Evolutionary conservation across 2,797 vertebrate species (phyloP), one percentile per base, ranked within the genome.

Genomic region (Silurus aristotelis): DNA sequence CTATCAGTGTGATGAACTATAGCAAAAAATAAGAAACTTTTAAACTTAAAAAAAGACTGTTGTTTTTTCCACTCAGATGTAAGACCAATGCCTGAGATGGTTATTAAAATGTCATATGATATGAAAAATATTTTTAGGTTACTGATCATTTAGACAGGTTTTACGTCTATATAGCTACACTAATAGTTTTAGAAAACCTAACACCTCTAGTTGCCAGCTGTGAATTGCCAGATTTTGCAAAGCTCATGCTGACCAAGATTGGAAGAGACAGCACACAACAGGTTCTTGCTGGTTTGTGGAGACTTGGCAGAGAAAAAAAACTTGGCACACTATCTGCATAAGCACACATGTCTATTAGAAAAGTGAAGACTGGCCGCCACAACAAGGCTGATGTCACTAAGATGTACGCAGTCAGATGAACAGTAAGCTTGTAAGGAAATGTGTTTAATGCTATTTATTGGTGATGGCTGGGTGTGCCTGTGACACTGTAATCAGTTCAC

Each of bases 341-440:
- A 93, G 91, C 90, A 92, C 91, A 94, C 91, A 94, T 92, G 91
- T 86, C 85, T 89, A 87, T 91, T 87, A 87, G 88, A 84, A 85
- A 48, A 83, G 67, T 87, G 80, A 84, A 89, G 86, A 89, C 91
- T 92, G 92, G 89, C 92, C 87, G 83, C 87, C 88, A 92, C 88
- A 88, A 88, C 86, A 89, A 88, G 85, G 87, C 85, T 95, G 94
- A 95, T 92, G 94, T 95, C 92, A 95, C 89, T 8, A 89, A 91
- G 90, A 92, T n/a, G n/a, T n/a, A n/a, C 91, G 90, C 73, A 90
- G 84, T 90, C 90, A 91, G 90, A 91, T 92, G 85, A 87, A 83
- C 27, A 85, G 61, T 67, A 71, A 84, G 84, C 80, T 87, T 84
- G 87, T 85, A 76, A 84, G 87, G 91, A 78, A 72, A 19, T 84